A percentile compares a stretch with the other conserved stretches of the same genome.
phyloP scores from a whole-genome alignment of 2,888 invertebrate species.

The Anticlea derivata region DNA sequence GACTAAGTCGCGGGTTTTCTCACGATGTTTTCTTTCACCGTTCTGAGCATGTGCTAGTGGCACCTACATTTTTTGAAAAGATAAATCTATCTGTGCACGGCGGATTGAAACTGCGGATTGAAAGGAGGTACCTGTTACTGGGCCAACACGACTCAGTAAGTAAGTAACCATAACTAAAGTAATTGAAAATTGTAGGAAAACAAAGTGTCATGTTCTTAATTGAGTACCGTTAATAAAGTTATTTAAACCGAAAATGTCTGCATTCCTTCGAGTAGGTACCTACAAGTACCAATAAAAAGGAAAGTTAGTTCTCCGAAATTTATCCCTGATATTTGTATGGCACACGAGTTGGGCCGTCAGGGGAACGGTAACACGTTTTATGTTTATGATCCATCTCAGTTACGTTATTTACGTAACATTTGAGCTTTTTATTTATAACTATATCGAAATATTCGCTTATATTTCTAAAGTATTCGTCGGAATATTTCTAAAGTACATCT shows the following conservation, averaged over 20 bases:
- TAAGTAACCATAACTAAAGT: no score
- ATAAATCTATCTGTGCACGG: no score
- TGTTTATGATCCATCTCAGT: conserved; percentile 57
- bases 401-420: conserved; percentile 54
- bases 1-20: no score
- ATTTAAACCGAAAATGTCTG: conserved; percentile 49
- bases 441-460: conserved; percentile 28
- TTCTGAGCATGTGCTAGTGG: no score
- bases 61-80: no score
- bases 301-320: conserved; percentile 57
- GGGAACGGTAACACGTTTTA: conserved; percentile 58
- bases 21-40: no score
- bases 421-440: conserved; percentile 51
- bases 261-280: conserved; percentile 42
- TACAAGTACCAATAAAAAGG: conserved; percentile 52
- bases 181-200: no score
- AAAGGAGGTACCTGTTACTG: no score
- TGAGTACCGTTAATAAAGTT: no score
- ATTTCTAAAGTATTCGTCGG: conserved; percentile 21
- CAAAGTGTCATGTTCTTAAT: no score
- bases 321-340: conserved; percentile 49
- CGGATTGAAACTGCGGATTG: no score
- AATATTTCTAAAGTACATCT: not conserved
- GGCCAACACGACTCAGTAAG: no score
- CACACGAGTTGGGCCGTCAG: conserved; percentile 44